These are phyloP conservation scores for Hyla sarda DNA, from an alignment of 2,113 vertebrate genomes.

Conservation along the genomic window DNA sequence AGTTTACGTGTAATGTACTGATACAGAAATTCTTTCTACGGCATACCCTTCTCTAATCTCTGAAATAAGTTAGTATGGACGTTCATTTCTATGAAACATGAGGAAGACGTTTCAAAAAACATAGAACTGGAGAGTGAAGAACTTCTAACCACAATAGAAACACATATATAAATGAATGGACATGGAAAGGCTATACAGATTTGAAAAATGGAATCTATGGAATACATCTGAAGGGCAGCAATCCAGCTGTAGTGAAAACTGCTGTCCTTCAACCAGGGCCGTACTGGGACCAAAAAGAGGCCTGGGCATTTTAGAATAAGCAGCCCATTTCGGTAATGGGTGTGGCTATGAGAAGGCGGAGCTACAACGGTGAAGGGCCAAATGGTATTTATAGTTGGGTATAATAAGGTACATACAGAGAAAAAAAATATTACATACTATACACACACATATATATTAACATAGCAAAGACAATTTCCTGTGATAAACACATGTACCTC, in stretches of 20 bases:
- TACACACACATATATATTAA: no score
- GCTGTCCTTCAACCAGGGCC: not conserved
- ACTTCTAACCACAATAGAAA: conserved; percentile 14
- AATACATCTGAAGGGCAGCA: not conserved
- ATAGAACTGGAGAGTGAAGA: not conserved
- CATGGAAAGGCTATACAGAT: not conserved
- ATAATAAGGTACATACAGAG: no score
- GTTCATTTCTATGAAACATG: not conserved
- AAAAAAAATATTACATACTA: no score
- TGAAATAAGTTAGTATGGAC: conserved; percentile 35
- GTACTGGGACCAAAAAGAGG: no score
- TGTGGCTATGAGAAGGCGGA: no score
- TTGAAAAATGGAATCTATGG: not conserved
- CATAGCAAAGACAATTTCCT: no score
- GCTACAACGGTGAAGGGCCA: no score
- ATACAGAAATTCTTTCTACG: conserved; percentile 36
- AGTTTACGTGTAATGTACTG: conserved; percentile 52
- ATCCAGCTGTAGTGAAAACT: not conserved
- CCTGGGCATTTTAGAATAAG: no score
- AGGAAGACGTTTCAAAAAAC: not conserved
- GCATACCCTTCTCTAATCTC: conserved; percentile 27
- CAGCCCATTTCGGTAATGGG: no score
- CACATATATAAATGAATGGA: not conserved
- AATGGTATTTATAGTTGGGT: no score
- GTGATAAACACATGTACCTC: no score